phyloP scores from a whole-genome alignment of 2,888 invertebrate species.

The Syrista parreyssii region DNA sequence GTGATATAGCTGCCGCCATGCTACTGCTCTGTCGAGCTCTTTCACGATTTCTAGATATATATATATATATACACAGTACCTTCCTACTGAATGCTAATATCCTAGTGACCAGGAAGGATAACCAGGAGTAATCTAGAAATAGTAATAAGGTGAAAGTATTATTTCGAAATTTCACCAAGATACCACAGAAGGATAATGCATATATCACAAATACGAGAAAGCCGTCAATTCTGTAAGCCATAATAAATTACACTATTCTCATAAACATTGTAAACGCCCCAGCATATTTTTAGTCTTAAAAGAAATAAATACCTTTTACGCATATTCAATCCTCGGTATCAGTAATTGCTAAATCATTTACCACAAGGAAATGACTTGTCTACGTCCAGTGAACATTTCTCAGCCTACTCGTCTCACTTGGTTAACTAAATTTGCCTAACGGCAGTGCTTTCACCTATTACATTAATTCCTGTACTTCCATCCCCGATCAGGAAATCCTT shows the following conservation, averaged over 20 bases:
- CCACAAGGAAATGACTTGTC: neutral
- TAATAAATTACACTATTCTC: neutral
- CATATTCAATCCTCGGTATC: neutral
- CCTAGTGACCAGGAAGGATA: neutral
- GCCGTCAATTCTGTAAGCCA: neutral
- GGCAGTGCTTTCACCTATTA: slow-evolving; percentile 15
- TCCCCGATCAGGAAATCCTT: neutral
- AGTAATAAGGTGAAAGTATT: neutral
- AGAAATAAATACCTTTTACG: neutral
- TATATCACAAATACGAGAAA: neutral
- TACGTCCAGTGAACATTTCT: neutral
- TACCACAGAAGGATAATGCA: neutral
- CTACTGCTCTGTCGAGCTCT: neutral
- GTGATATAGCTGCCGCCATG: neutral
- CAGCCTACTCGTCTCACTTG: neutral
- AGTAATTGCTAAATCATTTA: neutral
- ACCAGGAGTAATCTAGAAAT: neutral
- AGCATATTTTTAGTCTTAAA: neutral
- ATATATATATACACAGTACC: neutral
- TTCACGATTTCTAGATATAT: neutral
- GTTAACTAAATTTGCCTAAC: neutral
- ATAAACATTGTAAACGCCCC: neutral
- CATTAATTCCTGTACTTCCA: neutral
- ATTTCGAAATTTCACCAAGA: neutral
- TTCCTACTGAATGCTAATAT: neutral